Evolutionary conservation across 2,888 invertebrate species (phyloP), one percentile per base, ranked within the genome.

Genomic region (Acholoe squamosa): DNA sequence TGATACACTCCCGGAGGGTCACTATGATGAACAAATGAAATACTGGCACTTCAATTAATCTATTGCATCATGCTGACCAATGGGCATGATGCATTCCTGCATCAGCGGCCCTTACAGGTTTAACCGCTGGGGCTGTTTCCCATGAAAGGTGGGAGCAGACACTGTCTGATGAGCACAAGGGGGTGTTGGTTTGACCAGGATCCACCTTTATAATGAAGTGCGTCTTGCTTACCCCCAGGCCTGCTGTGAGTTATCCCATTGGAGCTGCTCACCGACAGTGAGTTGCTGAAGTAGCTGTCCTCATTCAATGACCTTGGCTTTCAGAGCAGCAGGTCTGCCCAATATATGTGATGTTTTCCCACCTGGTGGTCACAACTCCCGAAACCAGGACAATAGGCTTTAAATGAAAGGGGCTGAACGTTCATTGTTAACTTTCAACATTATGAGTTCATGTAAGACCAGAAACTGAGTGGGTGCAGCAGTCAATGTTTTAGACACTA

Each of bases 351-450:
- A n/a, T 1, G 14, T 61, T 61, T 61, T 14, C 19, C 43, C 43
- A 43, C 43, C 43, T 43, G 43, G 10, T 43, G 43, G 43, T 43
- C 43, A 43, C 43, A 43, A n/a, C 43, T 43, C 43, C 43, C 5
- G 10, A 10, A 43, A n/a, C n/a, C n/a, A n/a, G n/a, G n/a, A n/a
- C n/a, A n/a, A n/a, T n/a, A n/a, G n/a, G n/a, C n/a, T n/a, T n/a
- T n/a, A 67, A 67, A 67, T 67, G 67, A 67, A 67, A n/a, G n/a
- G 7, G n/a, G 67, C 67, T n/a, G 67, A 67, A 67, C n/a, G 7
- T 25, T n/a, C n/a, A 16, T 67, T 12, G 14, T n/a, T 16, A 25
- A n/a, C 67, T n/a, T n/a, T n/a, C n/a, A n/a, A n/a, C n/a, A n/a
- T n/a, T n/a, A n/a, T n/a, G n/a, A n/a, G n/a, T n/a, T n/a, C n/a